A percentile compares a stretch with the other conserved stretches of the same genome.
phyloP scores from a whole-genome alignment of 2,888 invertebrate species.

The Zeuzera pyrina region DNA sequence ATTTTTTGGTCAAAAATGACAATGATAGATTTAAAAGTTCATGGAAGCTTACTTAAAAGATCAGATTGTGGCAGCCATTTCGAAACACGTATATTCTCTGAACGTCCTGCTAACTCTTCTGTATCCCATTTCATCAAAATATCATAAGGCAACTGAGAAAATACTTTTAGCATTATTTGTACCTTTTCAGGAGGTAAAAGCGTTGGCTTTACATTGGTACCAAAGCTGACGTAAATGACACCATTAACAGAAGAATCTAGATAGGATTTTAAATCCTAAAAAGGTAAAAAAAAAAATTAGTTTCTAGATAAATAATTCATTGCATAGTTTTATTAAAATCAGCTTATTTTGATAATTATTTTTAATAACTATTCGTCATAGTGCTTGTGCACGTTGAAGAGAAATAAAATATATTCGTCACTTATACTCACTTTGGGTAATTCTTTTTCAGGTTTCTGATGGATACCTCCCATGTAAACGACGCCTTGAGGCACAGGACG shows the following conservation, averaged over 20 bases:
- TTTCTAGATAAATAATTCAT: neutral
- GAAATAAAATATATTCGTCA: neutral
- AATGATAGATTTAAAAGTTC: too few species aligned
- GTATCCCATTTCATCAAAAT: constrained; percentile 42
- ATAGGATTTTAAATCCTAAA: constrained; percentile 32
- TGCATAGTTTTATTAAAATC: constrained; percentile 5
- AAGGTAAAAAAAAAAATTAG: constrained; percentile 6
- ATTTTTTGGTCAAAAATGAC: too few species aligned
- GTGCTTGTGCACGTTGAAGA: neutral
- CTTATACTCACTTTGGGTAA: constrained; percentile 17
- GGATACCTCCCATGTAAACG: constrained; percentile 1
- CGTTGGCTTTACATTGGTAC: constrained; percentile 34
- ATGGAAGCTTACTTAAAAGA: constrained; percentile 26
- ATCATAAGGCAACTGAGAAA: constrained; percentile 35
- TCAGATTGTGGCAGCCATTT: constrained; percentile 46
- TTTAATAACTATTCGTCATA: constrained; percentile 5
- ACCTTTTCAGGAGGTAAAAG: constrained; percentile 25
- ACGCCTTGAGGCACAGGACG: neutral
- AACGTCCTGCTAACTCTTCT: constrained; percentile 27
- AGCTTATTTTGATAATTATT: constrained; percentile 9
- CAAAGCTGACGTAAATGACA: constrained; percentile 41
- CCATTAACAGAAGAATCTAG: constrained; percentile 35
- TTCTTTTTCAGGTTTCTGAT: neutral
- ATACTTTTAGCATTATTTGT: constrained; percentile 27
- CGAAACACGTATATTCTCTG: constrained; percentile 32